phyloP scores from a whole-genome alignment of 2,113 vertebrate genomes.

The Montifringilla adamsi region DNA sequence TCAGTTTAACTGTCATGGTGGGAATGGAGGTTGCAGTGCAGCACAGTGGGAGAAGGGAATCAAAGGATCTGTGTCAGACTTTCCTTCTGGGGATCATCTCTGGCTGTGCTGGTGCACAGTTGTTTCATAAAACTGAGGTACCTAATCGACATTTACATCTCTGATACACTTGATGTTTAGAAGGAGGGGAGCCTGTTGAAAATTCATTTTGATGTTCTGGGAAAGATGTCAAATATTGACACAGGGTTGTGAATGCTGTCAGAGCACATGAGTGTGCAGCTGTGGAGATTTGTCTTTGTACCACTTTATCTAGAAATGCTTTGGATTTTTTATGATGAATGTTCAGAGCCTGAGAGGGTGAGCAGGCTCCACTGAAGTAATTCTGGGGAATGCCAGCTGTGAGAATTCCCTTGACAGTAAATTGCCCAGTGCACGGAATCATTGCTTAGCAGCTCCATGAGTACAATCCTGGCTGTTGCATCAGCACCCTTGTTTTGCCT shows the following conservation, averaged over 20 bases:
- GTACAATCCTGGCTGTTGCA: neutral
- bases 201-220: neutral
- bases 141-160: fast-evolving
- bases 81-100: neutral
- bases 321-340: neutral
- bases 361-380: neutral
- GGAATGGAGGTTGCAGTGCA: neutral
- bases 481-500: neutral
- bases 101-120: neutral
- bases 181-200: neutral
- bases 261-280: neutral
- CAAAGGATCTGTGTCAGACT: neutral
- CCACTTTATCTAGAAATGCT: neutral
- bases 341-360: neutral
- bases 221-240: neutral
- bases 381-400: neutral
- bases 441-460: neutral
- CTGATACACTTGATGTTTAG: neutral
- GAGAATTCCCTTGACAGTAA: neutral
- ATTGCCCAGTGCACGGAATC: neutral
- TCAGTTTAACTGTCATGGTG: neutral
- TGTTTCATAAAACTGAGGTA: neutral
- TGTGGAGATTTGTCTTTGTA: neutral
- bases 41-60: neutral
- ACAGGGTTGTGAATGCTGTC: neutral